phyloP scores from a whole-genome alignment of 2,113 vertebrate species.

The Ptychochromis oligacanthus region DNA sequence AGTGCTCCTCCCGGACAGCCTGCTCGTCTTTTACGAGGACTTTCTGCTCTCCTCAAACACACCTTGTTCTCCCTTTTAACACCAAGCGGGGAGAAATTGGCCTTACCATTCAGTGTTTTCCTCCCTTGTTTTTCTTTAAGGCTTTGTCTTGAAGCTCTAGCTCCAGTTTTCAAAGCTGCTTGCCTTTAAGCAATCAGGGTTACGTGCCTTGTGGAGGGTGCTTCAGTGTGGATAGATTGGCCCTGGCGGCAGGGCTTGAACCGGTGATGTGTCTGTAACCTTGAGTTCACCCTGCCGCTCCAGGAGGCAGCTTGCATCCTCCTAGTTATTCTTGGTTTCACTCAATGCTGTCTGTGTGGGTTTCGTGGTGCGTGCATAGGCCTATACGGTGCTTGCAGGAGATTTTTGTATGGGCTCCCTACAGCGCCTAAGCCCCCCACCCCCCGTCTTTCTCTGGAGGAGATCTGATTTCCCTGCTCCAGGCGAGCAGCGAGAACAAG shows the following conservation, averaged over 20 bases:
- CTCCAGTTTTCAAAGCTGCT: conserved; percentile 11
- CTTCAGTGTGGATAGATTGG: conserved; percentile 37
- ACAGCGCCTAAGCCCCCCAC: conserved; percentile 50
- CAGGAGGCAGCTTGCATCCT: conserved; percentile 61
- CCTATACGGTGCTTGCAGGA: conserved; percentile 59
- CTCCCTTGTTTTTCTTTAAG: neutral
- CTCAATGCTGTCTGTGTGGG: conserved; percentile 55
- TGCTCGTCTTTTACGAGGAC: conserved; percentile 37
- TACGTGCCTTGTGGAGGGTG: conserved; percentile 25
- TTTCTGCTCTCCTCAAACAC: neutral
- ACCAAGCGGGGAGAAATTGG: conserved; percentile 8
- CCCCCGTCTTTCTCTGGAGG: conserved; percentile 62
- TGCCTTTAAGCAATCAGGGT: conserved; percentile 57
- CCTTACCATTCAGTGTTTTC: conserved; percentile 9
- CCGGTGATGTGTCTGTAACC: conserved; percentile 61
- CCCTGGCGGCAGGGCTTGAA: conserved; percentile 57
- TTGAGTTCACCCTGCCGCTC: conserved; percentile 72
- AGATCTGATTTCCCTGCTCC: conserved; percentile 78
- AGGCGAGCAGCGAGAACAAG: conserved; percentile 76
- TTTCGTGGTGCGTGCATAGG: conserved; percentile 56
- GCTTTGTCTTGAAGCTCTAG: conserved; percentile 33
- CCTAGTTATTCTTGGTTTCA: conserved; percentile 65
- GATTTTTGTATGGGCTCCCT: conserved; percentile 68
- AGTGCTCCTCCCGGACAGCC: conserved; percentile 63
- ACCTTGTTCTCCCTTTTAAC: neutral